Conservation (phyloP, 2,888 invertebrate genomes). For the Thymelicus lineola region DNA sequence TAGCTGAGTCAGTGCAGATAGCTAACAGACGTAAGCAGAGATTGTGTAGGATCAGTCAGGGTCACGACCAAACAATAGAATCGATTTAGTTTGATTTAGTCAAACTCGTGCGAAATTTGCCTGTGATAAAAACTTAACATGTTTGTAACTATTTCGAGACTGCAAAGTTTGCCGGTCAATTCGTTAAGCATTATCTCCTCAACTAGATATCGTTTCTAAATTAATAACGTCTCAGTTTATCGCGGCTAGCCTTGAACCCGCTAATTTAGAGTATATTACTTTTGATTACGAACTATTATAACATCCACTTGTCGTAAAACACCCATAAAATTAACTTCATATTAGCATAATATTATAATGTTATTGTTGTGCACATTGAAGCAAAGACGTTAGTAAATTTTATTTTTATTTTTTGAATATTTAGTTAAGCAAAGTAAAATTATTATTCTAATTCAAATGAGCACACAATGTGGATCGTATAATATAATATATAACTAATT, state of each 20-base stretch:
- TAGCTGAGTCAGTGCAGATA: constrained; percentile 23
- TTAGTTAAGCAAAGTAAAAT: neutral
- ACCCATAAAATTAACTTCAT: neutral
- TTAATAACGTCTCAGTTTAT: constrained; percentile 21
- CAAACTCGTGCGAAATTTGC: constrained; percentile 10
- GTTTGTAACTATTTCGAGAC: constrained; percentile 15
- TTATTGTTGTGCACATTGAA: neutral
- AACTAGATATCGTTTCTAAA: constrained; percentile 10
- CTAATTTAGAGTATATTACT: constrained; percentile 20
- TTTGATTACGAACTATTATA: constrained; percentile 19
- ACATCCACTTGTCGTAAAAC: constrained; percentile 4
- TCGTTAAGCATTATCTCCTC: constrained; percentile 18
- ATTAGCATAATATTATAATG: constrained; percentile 1
- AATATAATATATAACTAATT: too few relatives aligned
- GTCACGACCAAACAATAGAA: constrained; percentile 27
- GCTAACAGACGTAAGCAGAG: constrained; percentile 22
- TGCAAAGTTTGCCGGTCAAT: neutral
- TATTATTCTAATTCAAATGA: neutral
- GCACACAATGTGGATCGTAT: neutral
- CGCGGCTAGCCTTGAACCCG: constrained; percentile 17
- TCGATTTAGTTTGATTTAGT: constrained; percentile 21
- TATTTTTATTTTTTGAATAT: neutral
- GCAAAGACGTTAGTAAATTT: neutral
- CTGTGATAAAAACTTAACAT: constrained; percentile 24
- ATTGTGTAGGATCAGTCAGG: constrained; percentile 27